A percentile compares a stretch with the other conserved stretches of the same genome.
Conservation (phyloP, 2,797 vertebrate genomes). For the Anisognathus igniventris region DNA sequence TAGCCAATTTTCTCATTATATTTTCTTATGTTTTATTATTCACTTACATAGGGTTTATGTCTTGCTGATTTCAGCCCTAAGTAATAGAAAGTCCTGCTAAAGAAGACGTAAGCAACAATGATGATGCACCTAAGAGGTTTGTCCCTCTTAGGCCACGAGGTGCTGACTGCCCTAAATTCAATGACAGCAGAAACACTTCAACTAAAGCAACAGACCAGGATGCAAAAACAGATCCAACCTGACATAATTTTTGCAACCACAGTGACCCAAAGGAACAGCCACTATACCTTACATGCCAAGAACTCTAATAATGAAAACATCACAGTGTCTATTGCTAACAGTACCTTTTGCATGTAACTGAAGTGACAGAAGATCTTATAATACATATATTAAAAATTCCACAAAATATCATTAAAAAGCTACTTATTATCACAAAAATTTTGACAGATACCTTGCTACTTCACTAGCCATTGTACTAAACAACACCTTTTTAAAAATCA, state of each 20-base stretch:
- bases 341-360: not conserved
- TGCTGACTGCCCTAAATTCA: not conserved
- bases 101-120: not conserved
- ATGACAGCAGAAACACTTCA: not conserved
- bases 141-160: not conserved
- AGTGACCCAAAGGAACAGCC: not conserved
- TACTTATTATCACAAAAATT: not conserved
- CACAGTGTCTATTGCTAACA: not conserved
- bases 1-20: not conserved
- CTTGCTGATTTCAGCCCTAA: not conserved
- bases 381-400: not conserved
- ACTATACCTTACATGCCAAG: not conserved
- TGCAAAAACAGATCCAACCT: not conserved
- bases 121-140: not conserved
- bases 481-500: not conserved
- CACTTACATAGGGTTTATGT: not conserved
- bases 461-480: not conserved
- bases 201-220: not conserved
- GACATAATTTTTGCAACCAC: not conserved
- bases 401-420: not conserved
- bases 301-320: not conserved
- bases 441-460: not conserved
- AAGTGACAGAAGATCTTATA: not conserved
- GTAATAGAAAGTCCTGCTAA: not conserved
- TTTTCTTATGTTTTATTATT: not conserved